Evolutionary conservation across 64 coral and sea anemone species (phyloP).

Genomic region (Stylophora pistillata): DNA sequence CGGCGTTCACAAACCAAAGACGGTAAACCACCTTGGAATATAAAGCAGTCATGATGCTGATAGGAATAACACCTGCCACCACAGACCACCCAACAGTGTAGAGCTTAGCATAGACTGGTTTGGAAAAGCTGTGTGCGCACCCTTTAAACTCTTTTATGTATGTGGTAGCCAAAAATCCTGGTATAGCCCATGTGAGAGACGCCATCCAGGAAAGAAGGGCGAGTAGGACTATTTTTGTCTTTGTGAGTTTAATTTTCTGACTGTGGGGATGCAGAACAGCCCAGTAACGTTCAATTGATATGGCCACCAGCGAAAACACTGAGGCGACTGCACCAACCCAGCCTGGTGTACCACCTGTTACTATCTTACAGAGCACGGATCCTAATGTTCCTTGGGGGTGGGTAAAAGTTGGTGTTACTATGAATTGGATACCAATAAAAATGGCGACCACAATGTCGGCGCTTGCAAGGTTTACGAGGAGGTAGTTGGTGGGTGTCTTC

Average conservation of each 20-base stretch:
- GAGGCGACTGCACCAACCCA: constrained; percentile 28
- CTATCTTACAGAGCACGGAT: neutral
- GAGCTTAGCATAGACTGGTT: constrained; percentile 39
- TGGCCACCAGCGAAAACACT: constrained; percentile 26
- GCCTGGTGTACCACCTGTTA: constrained; percentile 14
- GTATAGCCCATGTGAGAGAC: constrained; percentile 25
- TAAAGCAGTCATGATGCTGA: constrained; percentile 34
- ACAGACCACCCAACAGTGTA: constrained; percentile 62
- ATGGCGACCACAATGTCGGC: constrained; percentile 16
- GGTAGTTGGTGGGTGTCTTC: constrained; percentile 34
- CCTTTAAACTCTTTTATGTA: constrained; percentile 39
- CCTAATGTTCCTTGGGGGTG: neutral
- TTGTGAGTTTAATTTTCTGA: constrained; percentile 14
- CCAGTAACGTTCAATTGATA: constrained; percentile 28
- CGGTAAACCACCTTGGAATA: constrained; percentile 37
- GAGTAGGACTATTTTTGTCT: constrained; percentile 43
- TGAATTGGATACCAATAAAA: constrained; percentile 2
- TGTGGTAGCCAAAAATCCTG: constrained; percentile 40
- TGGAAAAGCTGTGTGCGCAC: constrained; percentile 40
- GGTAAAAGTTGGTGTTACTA: constrained; percentile 22
- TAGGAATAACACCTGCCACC: constrained; percentile 49
- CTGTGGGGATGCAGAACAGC: constrained; percentile 14
- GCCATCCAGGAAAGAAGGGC: constrained; percentile 41
- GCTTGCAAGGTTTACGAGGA: constrained; percentile 18
- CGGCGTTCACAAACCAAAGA: neutral